A percentile compares a stretch with the other conserved stretches of the same genome.
These are phyloP conservation scores for Hucho hucho DNA, from an alignment of 2,113 vertebrate genomes.

Conservation along the genomic window DNA sequence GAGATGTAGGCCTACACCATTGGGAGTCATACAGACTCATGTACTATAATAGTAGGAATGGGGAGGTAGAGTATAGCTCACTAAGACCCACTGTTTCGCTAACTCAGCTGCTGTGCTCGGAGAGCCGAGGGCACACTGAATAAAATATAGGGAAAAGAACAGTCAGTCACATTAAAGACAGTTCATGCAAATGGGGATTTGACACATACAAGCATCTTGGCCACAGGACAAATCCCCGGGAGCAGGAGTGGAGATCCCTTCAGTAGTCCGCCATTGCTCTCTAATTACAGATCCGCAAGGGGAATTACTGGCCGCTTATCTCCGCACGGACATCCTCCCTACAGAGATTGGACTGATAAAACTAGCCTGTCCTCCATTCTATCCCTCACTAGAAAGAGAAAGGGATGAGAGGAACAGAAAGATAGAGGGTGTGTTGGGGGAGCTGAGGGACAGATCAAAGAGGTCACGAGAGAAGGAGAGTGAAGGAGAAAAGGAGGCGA, in stretches of 20 bases:
- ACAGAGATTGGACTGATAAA: slow-evolving; percentile 56
- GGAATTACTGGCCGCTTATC: slow-evolving; percentile 65
- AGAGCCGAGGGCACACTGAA: slow-evolving; percentile 32
- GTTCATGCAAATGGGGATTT: slow-evolving; percentile 53
- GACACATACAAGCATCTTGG: slow-evolving; percentile 39
- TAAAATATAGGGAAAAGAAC: slow-evolving; percentile 47
- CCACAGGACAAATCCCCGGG: slow-evolving; percentile 66
- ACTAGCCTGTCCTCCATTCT: slow-evolving; percentile 17
- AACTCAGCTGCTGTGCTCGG: slow-evolving; percentile 22
- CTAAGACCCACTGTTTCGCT: slow-evolving; percentile 6
- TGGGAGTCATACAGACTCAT: neutral
- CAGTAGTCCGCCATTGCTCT: slow-evolving; percentile 57
- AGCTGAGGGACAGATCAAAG: slow-evolving; percentile 58
- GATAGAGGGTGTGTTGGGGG: slow-evolving; percentile 17
- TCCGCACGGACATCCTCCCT: slow-evolving; percentile 34
- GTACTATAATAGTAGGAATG: neutral
- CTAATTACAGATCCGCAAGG: slow-evolving; percentile 65
- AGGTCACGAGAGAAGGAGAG: slow-evolving; percentile 17
- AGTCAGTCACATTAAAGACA: slow-evolving; percentile 54
- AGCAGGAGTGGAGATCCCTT: slow-evolving; percentile 61
- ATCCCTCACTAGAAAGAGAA: slow-evolving; percentile 20
- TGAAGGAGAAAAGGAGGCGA: slow-evolving; percentile 32
- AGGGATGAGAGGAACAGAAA: slow-evolving; percentile 13
- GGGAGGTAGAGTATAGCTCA: neutral
- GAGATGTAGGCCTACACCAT: neutral